These are phyloP conservation scores for Sinocyclocheilus grahami DNA, from an alignment of 2,113 vertebrate species.

Conservation along the genomic window DNA sequence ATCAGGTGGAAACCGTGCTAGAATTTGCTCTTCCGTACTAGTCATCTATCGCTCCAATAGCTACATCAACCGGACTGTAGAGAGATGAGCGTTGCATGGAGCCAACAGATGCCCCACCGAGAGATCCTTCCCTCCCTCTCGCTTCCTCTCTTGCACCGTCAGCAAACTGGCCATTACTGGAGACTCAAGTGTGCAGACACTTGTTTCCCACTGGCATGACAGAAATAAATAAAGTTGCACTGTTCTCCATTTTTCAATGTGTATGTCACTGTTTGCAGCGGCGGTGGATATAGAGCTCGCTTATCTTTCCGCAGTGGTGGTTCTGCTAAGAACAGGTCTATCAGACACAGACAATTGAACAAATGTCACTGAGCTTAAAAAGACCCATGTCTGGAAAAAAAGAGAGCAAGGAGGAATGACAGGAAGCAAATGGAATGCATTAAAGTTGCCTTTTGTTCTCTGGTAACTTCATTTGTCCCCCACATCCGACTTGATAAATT, in stretches of 20 bases:
- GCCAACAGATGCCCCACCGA: constrained; percentile 41
- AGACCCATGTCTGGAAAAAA: constrained; percentile 40
- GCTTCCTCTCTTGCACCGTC: constrained; percentile 31
- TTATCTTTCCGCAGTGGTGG: constrained; percentile 15
- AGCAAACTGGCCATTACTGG: constrained; percentile 44
- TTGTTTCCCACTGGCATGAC: constrained; percentile 27
- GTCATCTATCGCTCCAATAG: neutral
- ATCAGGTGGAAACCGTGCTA: neutral
- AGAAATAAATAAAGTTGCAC: constrained; percentile 39
- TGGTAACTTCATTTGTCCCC: neutral
- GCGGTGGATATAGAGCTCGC: neutral
- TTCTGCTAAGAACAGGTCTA: constrained; percentile 33
- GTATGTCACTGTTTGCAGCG: neutral
- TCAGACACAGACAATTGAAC: constrained; percentile 36
- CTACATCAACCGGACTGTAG: neutral
- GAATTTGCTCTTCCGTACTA: neutral
- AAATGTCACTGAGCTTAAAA: constrained; percentile 55
- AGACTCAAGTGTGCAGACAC: constrained; percentile 13
- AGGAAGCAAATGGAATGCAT: neutral
- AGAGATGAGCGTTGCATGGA: constrained; percentile 16
- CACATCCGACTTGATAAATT: neutral
- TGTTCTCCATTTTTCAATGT: constrained; percentile 18
- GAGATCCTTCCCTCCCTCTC: constrained; percentile 44
- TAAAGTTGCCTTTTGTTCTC: constrained; percentile 11
- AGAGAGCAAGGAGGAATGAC: neutral